Evolutionary conservation across 2,888 invertebrate genomes (phyloP).

Genomic region (Drosophila mercatorum): DNA sequence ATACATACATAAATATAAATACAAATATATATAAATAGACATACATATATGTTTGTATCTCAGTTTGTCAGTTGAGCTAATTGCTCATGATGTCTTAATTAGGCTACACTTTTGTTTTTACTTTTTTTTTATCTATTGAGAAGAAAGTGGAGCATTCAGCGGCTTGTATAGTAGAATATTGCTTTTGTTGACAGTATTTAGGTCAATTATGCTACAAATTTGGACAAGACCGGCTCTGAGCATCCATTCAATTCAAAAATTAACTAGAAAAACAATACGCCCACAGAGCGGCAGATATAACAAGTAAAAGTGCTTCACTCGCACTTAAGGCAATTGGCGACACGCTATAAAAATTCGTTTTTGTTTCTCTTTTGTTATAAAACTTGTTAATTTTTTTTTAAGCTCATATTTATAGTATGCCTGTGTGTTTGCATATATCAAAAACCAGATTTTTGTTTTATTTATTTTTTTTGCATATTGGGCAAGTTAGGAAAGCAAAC

Average conservation of each 20-base stretch:
- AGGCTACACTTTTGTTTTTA: conserved; percentile 29
- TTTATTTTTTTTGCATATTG: conserved; percentile 3
- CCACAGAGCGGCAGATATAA: conserved; percentile 28
- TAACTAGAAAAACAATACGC: conserved; percentile 18
- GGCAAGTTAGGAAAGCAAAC: background rate
- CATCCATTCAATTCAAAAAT: conserved; percentile 26
- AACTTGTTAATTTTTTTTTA: background rate
- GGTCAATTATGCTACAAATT: conserved; percentile 50
- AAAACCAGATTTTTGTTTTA: conserved; percentile 6
- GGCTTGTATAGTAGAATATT: conserved; percentile 9
- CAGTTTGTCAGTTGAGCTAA: conserved; percentile 1
- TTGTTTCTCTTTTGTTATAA: background rate
- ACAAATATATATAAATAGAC: too few relatives aligned
- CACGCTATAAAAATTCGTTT: background rate
- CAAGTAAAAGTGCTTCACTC: conserved; percentile 5
- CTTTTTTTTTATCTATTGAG: background rate
- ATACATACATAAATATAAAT: background rate
- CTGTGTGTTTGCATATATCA: background rate
- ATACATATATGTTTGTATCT: background rate
- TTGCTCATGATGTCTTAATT: conserved; percentile 36
- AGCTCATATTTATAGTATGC: background rate
- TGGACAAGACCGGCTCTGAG: conserved; percentile 25
- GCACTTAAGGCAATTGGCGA: conserved; percentile 4
- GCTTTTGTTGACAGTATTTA: conserved; percentile 29
- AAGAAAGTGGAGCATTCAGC: conserved; percentile 35